Conservation (phyloP, 2,797 vertebrate genomes). For the Darevskia mixta region DNA sequence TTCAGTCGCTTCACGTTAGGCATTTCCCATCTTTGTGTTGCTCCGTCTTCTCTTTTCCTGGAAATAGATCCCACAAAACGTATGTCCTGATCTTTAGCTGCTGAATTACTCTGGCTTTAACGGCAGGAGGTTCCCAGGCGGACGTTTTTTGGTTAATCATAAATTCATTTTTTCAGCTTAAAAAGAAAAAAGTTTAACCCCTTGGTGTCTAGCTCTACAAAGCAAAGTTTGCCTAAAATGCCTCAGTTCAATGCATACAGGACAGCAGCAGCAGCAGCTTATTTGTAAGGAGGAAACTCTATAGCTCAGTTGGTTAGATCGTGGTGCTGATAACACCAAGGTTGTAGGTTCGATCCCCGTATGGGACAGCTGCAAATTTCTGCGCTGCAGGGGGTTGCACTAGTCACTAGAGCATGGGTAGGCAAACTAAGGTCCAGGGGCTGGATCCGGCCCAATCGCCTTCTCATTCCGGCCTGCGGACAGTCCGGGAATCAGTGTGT, state of each 20-base stretch:
- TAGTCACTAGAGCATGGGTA: too few species aligned
- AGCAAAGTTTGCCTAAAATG: not conserved
- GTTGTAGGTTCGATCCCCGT: too few species aligned
- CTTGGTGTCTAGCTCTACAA: slow-evolving; percentile 46
- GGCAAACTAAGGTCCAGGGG: too few species aligned
- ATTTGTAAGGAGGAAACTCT: not conserved
- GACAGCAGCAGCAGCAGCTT: not conserved
- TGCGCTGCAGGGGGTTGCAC: too few species aligned
- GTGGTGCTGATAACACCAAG: too few species aligned
- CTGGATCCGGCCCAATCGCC: too few species aligned
- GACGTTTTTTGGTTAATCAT: slow-evolving; percentile 46
- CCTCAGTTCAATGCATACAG: not conserved
- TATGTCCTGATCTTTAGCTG: slow-evolving; percentile 33
- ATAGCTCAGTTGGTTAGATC: too few species aligned
- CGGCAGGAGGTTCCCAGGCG: slow-evolving; percentile 61
- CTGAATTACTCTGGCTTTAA: slow-evolving; percentile 57
- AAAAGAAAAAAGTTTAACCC: slow-evolving; percentile 63
- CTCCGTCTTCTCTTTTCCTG: not conserved
- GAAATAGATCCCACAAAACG: slow-evolving; percentile 14
- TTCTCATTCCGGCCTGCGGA: too few species aligned
- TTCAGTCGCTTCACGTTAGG: not conserved
- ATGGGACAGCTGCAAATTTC: too few species aligned
- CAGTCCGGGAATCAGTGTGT: too few species aligned
- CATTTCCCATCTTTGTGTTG: slow-evolving; percentile 8
- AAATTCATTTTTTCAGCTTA: slow-evolving; percentile 53